Percentiles rank a stretch among this genome's conserved stretches.
phyloP scores from a whole-genome alignment of 2,888 invertebrate species.

The Amiota communis region DNA sequence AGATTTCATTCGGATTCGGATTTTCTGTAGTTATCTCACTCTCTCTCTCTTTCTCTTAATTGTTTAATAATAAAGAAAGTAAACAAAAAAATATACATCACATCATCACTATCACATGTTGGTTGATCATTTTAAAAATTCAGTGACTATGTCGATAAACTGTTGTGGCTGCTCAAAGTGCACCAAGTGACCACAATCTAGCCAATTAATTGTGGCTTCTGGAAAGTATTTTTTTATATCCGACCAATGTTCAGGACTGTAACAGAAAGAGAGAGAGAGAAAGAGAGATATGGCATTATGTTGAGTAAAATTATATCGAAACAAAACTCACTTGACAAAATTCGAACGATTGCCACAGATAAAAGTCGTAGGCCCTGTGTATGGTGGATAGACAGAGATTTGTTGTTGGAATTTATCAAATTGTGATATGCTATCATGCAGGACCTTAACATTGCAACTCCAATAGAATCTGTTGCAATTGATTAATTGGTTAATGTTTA shows the following conservation, averaged over 20 bases:
- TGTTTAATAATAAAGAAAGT: too few species aligned
- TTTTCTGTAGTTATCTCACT: too few species aligned
- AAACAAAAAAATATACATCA: neutral
- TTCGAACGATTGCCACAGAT: slow-evolving; percentile 88
- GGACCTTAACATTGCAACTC: slow-evolving; percentile 85
- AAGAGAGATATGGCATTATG: neutral
- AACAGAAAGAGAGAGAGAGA: slow-evolving; percentile 44
- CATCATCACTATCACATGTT: neutral
- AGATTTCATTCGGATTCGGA: too few species aligned
- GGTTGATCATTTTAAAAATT: slow-evolving; percentile 68
- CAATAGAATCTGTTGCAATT: slow-evolving; percentile 77
- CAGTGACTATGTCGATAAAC: slow-evolving; percentile 72
- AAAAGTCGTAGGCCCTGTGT: slow-evolving; percentile 84
- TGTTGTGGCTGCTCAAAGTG: slow-evolving; percentile 89
- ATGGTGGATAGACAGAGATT: slow-evolving; percentile 50
- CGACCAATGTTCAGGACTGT: slow-evolving; percentile 75
- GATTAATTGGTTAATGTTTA: neutral
- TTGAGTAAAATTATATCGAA: neutral
- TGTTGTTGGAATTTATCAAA: slow-evolving; percentile 46
- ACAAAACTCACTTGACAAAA: slow-evolving; percentile 81
- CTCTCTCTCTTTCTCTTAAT: too few species aligned
- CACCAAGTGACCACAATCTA: slow-evolving; percentile 92
- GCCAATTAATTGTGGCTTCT: slow-evolving; percentile 73
- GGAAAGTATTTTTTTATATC: slow-evolving; percentile 80
- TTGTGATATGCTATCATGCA: slow-evolving; percentile 79